Base-by-base conservation (phyloP, 1,140 invertebrate species). In the Cydia amplana region DNA sequence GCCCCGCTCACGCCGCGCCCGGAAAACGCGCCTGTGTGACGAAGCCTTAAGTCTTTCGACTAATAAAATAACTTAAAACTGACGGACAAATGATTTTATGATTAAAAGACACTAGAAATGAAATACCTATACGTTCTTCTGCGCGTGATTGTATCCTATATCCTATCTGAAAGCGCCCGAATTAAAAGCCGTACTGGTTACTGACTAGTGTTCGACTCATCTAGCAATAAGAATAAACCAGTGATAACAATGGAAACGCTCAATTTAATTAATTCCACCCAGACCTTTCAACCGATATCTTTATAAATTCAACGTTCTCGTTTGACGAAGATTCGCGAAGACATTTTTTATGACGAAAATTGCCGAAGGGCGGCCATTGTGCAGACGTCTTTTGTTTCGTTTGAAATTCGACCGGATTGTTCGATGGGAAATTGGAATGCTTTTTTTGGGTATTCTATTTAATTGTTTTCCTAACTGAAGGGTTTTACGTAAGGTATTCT, bases 271-370 rank as follows among this genome's bases (percentile, higher is more conserved):
- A 70, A 70, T 70, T 36, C 32, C 25, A 67, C 9, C 65, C 64
- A 65, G 32, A 70, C 65, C 65, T 70, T 70, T 70, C 28, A 36
- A n/a, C 28, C 32, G 65, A 70, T 70, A 43, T 70, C 65, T 70
- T 70, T 70, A 36, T 70, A 70, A 65, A 70, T 70, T 70, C 65
- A 70, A 70, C 65, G 32, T 40, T 70, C 32, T 70, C 65, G 65
- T 70, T 70, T 70, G 65, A 70, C 65, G 32, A 18, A 70, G 32
- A 70, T 70, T 36, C 65, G 28, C 32, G 65, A 70, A 32, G 65
- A 70, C 65, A 70, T 70, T 70, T 74, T 74, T 74, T 74, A 74
- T 74, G 51, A 74, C 51, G 73, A 74, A 60, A 74, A 74, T 74
- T 74, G 73, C 73, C 28, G 55, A 25, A 28, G 73, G 55, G 28